Base-by-base conservation (phyloP, 1,140 invertebrate species). In the Oryctes rhinoceros region DNA sequence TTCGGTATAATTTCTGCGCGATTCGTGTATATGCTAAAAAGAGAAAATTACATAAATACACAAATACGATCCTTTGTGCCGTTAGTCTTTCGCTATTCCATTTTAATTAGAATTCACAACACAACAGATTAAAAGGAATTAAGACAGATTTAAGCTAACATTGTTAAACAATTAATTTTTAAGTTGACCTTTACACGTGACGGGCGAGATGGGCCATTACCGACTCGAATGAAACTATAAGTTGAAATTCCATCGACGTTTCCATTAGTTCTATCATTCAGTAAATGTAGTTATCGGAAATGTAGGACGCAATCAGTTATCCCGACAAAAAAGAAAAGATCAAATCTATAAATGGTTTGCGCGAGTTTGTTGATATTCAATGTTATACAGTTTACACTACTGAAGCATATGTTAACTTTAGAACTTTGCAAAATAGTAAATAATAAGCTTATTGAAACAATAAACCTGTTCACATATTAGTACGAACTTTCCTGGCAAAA, bases 211-310 rank as follows among this genome's bases (percentile, higher is more conserved):
- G 24, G 65, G 24, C 13, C 24, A 71, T 71, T 71, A 37, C 7
- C 65, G 65, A 18, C 15, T 7, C n/a, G 53, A 71, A 37, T 71
- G 65, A 71, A 71, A 24, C 18, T 24, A 20, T 71, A 15, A 6
- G 10, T 67, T 18, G 62, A 67, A 71, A 71, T n/a, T 24, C 35
- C 24, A 71, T 71, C 24, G 65, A 71, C 35, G 24, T 71, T 71
- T 71, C 35, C 6, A 71, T 37, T 71, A 71, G 20, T 71, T 71
- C 24, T 59, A n/a, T 59, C 53, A 18, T 15, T 53, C 15, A 44
- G 0, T 59, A 71, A 24, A 71, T 37, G 24, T 10, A 71, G 53
- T 18, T 62, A 18, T 2, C 13, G 20, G 53, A 35, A 71, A 71
- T 71, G 35, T 71, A 35, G 35, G 35, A 7, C 65, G 65, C 65